Conservation (phyloP, 2,113 vertebrate genomes). For the Suricata suricatta region DNA sequence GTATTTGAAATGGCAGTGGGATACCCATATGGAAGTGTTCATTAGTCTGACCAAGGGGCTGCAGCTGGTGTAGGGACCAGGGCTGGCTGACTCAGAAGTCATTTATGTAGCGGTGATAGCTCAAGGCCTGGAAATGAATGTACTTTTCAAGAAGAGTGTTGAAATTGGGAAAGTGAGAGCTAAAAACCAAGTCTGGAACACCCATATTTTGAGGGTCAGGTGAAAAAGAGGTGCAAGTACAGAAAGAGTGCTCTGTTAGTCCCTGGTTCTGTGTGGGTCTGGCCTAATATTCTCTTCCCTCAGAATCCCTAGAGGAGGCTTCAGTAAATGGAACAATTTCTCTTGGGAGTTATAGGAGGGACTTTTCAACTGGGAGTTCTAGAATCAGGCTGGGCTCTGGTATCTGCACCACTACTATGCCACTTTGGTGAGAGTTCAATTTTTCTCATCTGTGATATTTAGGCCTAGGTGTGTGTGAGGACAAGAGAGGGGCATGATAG, state of each 20-base stretch:
- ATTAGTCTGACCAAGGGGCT: background rate
- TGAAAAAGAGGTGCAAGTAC: background rate
- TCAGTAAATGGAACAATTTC: background rate
- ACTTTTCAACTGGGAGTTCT: background rate
- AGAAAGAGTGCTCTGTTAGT: background rate
- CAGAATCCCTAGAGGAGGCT: background rate
- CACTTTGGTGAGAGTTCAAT: background rate
- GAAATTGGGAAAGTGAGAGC: background rate
- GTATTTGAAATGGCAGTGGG: slow-evolving; percentile 12
- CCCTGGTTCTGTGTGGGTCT: background rate
- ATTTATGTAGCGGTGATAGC: background rate
- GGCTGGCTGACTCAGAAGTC: background rate
- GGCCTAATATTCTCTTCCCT: background rate
- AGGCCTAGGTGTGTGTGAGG: background rate
- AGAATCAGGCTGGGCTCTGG: background rate
- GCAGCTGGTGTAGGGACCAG: background rate
- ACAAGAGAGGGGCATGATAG: background rate
- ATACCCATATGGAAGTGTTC: background rate
- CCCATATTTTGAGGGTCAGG: background rate
- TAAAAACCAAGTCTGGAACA: background rate
- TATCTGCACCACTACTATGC: background rate
- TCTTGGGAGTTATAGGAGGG: background rate
- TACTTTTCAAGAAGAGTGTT: background rate
- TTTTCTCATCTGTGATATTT: slow-evolving; percentile 31
- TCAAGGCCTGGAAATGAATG: background rate